Percentiles rank a stretch among this genome's conserved stretches.
Evolutionary conservation across 2,888 invertebrate species (phyloP).

Genomic region (Temnothorax unifasciatus): DNA sequence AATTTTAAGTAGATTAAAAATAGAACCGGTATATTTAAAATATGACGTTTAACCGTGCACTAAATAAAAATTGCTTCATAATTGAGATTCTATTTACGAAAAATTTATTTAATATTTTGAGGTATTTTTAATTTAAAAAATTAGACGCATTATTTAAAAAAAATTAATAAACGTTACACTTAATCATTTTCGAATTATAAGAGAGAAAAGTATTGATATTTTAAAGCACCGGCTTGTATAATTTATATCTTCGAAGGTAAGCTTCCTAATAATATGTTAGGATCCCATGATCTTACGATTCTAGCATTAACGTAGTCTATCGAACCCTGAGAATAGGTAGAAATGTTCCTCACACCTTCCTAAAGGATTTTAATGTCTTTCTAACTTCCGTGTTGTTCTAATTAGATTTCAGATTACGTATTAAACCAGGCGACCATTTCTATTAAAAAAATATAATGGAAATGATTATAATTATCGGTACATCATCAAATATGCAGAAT

Average conservation of each 20-base stretch:
- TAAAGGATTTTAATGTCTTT: neutral
- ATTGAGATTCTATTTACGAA: neutral
- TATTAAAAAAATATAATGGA: neutral
- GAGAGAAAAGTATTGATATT: neutral
- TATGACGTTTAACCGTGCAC: neutral
- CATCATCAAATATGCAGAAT: neutral
- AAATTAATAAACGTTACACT: neutral
- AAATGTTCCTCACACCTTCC: neutral
- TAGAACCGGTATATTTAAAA: neutral
- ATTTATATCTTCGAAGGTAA: neutral
- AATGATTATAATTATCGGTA: neutral
- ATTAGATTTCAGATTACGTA: neutral
- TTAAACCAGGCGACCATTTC: neutral
- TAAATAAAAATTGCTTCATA: neutral
- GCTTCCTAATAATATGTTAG: constrained; percentile 22
- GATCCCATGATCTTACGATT: neutral
- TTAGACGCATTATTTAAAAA: neutral
- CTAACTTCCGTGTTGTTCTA: neutral
- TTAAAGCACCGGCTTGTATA: neutral
- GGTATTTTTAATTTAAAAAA: neutral
- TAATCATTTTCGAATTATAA: neutral
- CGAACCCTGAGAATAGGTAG: neutral
- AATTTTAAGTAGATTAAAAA: neutral
- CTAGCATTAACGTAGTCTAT: neutral
- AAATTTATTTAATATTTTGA: neutral